Conservation (phyloP, 2,113 vertebrate genomes). For the Carlito syrichta region DNA sequence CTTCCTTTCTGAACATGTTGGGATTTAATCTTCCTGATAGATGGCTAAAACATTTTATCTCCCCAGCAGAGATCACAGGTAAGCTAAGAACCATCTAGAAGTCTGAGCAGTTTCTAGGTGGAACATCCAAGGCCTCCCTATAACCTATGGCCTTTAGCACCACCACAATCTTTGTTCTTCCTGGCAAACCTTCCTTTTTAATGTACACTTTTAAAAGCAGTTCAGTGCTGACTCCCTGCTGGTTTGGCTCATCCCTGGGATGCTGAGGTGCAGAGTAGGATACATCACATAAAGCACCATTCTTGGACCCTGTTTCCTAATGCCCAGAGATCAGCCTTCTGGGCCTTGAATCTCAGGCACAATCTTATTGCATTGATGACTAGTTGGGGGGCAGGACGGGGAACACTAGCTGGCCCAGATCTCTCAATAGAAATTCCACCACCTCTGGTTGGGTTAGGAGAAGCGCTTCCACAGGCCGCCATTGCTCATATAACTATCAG, state of each 20-base stretch:
- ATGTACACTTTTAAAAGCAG: not conserved
- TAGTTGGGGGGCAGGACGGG: not conserved
- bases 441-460: not conserved
- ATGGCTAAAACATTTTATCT: conserved; percentile 15
- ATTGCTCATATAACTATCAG: conserved; percentile 9
- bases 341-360: conserved; percentile 52
- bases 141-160: not conserved
- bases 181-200: not conserved
- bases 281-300: conserved; percentile 62
- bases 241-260: conserved; percentile 45
- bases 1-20: conserved; percentile 13
- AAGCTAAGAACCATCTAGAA: not conserved
- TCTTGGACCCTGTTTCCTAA: conserved; percentile 71
- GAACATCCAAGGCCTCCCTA: not conserved
- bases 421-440: not conserved
- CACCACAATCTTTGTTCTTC: not conserved
- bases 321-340: conserved; percentile 41
- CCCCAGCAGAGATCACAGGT: not conserved
- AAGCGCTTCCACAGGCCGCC: not conserved
- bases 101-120: not conserved
- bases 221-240: conserved; percentile 33
- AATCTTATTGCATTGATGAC: conserved; percentile 52
- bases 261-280: not conserved
- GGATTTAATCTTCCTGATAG: not conserved
- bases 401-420: not conserved